Conservation (phyloP, 2,888 invertebrate genomes). For the Erpobdella octoculata region DNA sequence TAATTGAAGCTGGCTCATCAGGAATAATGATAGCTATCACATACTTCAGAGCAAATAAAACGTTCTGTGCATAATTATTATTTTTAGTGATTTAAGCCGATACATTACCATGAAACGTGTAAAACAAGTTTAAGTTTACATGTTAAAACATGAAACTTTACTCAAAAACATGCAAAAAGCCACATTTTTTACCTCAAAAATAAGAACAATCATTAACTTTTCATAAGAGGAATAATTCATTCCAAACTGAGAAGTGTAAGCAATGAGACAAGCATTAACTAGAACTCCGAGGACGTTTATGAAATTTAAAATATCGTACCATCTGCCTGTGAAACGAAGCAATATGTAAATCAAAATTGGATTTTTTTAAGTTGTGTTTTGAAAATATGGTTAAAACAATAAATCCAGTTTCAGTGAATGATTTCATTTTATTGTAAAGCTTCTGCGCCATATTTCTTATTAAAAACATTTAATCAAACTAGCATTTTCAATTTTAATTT, state of each 20-base stretch:
- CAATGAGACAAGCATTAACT: slow-evolving; percentile 54
- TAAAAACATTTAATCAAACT: background rate
- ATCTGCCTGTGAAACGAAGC: slow-evolving; percentile 52
- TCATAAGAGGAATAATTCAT: slow-evolving; percentile 37
- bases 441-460: too few species aligned
- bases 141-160: too few species aligned
- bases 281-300: slow-evolving; percentile 53
- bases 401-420: background rate
- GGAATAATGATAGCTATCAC: slow-evolving; percentile 57
- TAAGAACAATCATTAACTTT: slow-evolving; percentile 49
- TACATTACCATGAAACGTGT: background rate
- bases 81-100: too few species aligned
- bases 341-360: background rate
- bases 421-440: background rate
- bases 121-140: background rate
- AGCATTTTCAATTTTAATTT: background rate
- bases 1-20: slow-evolving; percentile 53
- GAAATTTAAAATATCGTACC: slow-evolving; percentile 53
- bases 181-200: slow-evolving; percentile 49
- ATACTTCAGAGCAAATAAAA: slow-evolving; percentile 57
- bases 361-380: background rate
- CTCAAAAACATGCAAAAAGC: background rate
- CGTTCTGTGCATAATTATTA: slow-evolving; percentile 54
- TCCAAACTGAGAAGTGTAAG: slow-evolving; percentile 52
- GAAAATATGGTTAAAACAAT: background rate